Base-by-base conservation (phyloP, 2,888 invertebrate species). In the Epinotia ramella region DNA sequence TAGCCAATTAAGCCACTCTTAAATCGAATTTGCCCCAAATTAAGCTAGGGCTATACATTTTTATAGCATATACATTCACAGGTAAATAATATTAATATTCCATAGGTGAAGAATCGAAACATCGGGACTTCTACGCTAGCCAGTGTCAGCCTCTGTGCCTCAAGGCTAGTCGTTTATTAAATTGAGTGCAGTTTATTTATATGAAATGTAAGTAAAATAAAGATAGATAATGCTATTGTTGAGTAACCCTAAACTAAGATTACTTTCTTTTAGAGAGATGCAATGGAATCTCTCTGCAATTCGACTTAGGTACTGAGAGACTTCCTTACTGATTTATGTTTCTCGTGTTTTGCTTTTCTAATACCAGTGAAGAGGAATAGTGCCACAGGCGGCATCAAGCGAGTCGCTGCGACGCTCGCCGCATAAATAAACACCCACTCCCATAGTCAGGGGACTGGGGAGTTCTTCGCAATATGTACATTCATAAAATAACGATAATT, bases 381-480 rank as follows among this genome's bases (percentile, higher is more conserved):
- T 20, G 49, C 13, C 59, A 49, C 46, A 49, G 28, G 76, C 76
- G 71, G 86, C 84, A 85, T 49, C 64, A 80, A 87, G 80, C 77
- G 77, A 73, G 69, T 77, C 78, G 78, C 77, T 66, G 80, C 56
- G 79, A 80, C 79, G 78, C 78, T 81, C 67, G 71, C 76, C 70
- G 86, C 82, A 88, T 88, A 80, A 68, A 70, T 79, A 79, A 83
- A 73, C 70, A 79, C 73, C 44, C 78, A 67, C 63, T 71, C 60
- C 49, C 49, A 60, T 63, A 63, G 64, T 72, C 16, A 44, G 20
- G 4, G 6, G 24, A 24, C 24, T 24, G 24, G 16, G 20, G 16
- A 46, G 24, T 65, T 4, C 16, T 46, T 66, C 24, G 16, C 24
- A 49, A 28, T 28, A 28, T 28, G 53, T 13, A 24, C 24, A 59